phyloP scores from a whole-genome alignment of 2,888 invertebrate genomes.

The Chirona hameri region DNA sequence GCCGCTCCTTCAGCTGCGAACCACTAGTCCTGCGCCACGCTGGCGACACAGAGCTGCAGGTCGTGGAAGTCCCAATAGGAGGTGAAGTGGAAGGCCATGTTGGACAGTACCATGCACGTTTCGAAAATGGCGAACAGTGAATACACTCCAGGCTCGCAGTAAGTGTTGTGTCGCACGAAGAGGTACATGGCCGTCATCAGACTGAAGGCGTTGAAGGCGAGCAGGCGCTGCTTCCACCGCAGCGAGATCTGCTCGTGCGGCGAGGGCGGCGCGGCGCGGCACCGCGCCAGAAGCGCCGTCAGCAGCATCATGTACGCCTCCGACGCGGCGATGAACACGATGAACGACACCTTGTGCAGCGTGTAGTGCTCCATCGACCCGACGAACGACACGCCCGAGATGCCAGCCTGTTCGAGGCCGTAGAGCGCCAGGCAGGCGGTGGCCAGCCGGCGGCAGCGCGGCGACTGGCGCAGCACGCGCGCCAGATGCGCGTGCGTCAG shows the following conservation, averaged over 20 bases:
- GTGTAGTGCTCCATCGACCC: conserved; percentile 80
- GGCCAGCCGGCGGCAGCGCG: conserved; percentile 57
- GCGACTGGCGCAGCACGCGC: conserved; percentile 54
- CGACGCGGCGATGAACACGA: conserved; percentile 77
- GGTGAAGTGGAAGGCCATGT: conserved; percentile 89
- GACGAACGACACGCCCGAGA: conserved; percentile 82
- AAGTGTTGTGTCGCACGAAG: conserved; percentile 83
- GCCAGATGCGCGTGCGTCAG: conserved; percentile 53
- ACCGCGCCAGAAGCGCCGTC: conserved; percentile 65
- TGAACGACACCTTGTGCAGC: conserved; percentile 79
- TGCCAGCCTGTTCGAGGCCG: conserved; percentile 75
- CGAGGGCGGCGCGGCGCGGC: conserved; percentile 42
- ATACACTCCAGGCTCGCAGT: conserved; percentile 74
- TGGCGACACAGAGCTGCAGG: background rate
- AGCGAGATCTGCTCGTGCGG: conserved; percentile 53
- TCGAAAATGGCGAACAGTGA: conserved; percentile 78
- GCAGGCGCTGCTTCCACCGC: conserved; percentile 70
- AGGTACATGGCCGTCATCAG: conserved; percentile 79
- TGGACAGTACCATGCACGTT: conserved; percentile 87
- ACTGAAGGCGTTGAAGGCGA: conserved; percentile 67
- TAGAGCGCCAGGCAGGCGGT: conserved; percentile 66
- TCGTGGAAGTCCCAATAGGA: conserved; percentile 72
- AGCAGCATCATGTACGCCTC: conserved; percentile 80
- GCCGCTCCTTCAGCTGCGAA: background rate
- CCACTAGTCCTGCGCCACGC: background rate